Percentiles rank a stretch among this genome's conserved stretches.
Conservation (phyloP, 2,113 vertebrate species). For the Hipposideros armiger region DNA sequence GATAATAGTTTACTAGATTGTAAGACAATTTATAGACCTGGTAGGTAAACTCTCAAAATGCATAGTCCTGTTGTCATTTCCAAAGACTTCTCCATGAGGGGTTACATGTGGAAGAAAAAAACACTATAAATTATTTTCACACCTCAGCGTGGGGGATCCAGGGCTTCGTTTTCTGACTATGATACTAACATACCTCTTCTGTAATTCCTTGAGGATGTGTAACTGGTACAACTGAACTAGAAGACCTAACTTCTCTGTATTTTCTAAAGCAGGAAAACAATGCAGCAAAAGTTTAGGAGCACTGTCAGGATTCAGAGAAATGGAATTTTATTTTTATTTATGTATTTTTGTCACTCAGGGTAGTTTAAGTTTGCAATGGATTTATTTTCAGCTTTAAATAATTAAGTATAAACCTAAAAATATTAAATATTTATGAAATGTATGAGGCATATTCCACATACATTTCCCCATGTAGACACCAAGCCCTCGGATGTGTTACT, state of each 20-base stretch:
- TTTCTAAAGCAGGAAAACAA: not conserved
- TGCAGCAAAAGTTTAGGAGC: not conserved
- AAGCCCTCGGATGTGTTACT: not conserved
- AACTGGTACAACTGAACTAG: not conserved
- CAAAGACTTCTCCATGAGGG: not conserved
- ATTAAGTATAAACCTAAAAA: not conserved
- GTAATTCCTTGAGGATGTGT: not conserved
- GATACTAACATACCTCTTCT: not conserved
- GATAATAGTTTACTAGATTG: not conserved
- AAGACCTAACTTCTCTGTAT: conserved; percentile 4
- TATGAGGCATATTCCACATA: not conserved
- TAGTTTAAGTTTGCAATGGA: conserved; percentile 38
- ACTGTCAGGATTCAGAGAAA: conserved; percentile 15
- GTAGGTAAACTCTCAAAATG: conserved; percentile 43
- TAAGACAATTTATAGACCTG: not conserved
- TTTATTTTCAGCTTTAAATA: conserved; percentile 51
- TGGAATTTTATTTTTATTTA: not conserved
- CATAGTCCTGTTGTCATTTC: not conserved
- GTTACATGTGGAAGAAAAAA: not conserved
- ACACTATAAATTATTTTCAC: not conserved
- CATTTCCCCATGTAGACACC: not conserved
- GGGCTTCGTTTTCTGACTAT: conserved; percentile 15
- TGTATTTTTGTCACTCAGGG: not conserved
- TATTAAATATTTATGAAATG: not conserved
- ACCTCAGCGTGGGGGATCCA: not conserved